phyloP scores from a whole-genome alignment of 2,113 vertebrate genomes.

The Epinephelus cyanopodus region DNA sequence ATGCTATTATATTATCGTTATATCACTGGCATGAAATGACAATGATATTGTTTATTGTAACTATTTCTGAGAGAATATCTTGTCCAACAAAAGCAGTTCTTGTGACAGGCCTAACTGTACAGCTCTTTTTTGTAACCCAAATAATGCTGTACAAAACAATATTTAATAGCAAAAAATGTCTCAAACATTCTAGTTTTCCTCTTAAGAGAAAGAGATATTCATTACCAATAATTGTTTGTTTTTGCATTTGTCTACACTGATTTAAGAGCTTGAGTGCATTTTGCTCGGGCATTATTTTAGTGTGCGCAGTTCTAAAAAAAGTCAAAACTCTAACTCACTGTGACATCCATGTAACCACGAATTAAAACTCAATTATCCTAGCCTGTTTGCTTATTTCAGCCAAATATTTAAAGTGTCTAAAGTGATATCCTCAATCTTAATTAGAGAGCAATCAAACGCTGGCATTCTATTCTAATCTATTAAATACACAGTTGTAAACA shows the following conservation, averaged over 20 bases:
- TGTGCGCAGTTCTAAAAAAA: not conserved
- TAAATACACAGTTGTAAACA: slow-evolving; percentile 27
- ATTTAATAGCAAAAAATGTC: not conserved
- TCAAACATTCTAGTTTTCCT: not conserved
- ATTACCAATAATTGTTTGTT: not conserved
- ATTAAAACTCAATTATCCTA: not conserved
- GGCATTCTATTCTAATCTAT: slow-evolving; percentile 26
- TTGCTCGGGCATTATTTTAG: not conserved
- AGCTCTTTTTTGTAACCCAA: not conserved
- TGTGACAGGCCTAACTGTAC: too few species aligned
- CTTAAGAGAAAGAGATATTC: too few species aligned
- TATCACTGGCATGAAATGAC: too few species aligned
- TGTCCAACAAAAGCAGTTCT: too few species aligned
- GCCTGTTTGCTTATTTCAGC: not conserved
- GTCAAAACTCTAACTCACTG: not conserved
- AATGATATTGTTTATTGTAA: too few species aligned
- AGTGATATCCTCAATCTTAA: slow-evolving; percentile 24
- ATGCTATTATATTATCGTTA: too few species aligned
- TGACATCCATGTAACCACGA: not conserved
- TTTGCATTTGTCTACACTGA: not conserved
- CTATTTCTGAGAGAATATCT: too few species aligned
- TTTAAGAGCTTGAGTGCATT: not conserved
- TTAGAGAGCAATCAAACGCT: slow-evolving; percentile 36
- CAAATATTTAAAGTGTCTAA: slow-evolving; percentile 13
- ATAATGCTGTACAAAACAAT: not conserved